A percentile compares a stretch with the other conserved stretches of the same genome.
phyloP scores from a whole-genome alignment of 2,797 vertebrate genomes.

The Hoplostethus mediterraneus region DNA sequence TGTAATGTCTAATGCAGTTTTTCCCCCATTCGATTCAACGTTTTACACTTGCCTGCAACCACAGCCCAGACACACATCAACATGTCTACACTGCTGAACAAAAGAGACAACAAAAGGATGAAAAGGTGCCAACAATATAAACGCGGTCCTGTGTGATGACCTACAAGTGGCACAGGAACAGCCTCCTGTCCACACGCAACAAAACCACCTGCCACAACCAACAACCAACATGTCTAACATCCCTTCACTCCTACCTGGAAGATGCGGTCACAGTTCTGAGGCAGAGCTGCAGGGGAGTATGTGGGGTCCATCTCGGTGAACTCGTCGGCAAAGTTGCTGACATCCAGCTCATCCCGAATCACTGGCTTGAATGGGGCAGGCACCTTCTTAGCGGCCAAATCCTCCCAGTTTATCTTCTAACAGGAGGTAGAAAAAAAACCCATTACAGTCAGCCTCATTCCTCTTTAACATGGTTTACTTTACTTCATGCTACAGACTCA shows the following conservation, averaged over 20 bases:
- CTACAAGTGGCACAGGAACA: slow-evolving; percentile 41
- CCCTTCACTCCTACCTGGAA: slow-evolving; percentile 89
- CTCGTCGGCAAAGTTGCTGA: slow-evolving; percentile 98
- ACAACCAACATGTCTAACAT: slow-evolving; percentile 16
- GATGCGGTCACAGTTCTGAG: slow-evolving; percentile 95
- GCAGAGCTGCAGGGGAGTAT: slow-evolving; percentile 96
- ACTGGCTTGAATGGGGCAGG: slow-evolving; percentile 95
- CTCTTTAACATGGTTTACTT: slow-evolving; percentile 5
- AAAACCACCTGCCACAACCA: slow-evolving; percentile 34
- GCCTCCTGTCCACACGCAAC: slow-evolving; percentile 31
- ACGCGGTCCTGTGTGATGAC: slow-evolving; percentile 49
- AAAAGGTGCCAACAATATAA: slow-evolving; percentile 16
- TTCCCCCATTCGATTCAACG: slow-evolving; percentile 64
- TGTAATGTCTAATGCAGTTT: slow-evolving; percentile 62
- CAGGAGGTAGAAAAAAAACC: slow-evolving; percentile 28
- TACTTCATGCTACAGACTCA: background rate
- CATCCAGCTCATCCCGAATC: slow-evolving; percentile 97
- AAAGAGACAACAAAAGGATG: slow-evolving; percentile 13
- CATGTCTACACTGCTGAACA: slow-evolving; percentile 1
- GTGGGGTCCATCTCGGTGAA: slow-evolving; percentile 99
- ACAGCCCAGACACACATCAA: slow-evolving; percentile 59
- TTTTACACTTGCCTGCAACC: slow-evolving; percentile 56
- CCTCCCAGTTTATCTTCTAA: slow-evolving; percentile 97
- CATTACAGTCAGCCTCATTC: background rate
- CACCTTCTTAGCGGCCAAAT: slow-evolving; percentile 95